Evolutionary conservation across 2,888 invertebrate genomes (phyloP).

Genomic region (Tetragonisca angustula): DNA sequence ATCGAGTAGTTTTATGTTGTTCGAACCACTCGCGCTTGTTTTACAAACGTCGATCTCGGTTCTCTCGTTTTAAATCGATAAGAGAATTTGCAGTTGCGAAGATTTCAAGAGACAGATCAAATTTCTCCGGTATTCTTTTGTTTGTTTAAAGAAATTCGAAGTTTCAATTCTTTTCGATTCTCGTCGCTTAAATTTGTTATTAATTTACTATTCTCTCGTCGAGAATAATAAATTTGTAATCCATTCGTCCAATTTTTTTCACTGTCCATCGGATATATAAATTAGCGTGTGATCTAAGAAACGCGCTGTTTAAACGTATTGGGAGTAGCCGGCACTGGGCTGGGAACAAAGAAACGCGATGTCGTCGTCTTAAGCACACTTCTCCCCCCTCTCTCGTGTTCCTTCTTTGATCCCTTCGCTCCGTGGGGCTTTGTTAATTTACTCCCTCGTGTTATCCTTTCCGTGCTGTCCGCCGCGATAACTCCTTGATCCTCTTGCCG

Average conservation of each 20-base stretch:
- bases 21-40: neutral
- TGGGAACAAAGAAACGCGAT: neutral
- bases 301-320: neutral
- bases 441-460: slow-evolving; percentile 41
- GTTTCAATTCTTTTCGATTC: too few species aligned
- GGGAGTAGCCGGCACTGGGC: neutral
- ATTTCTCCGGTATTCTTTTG: too few species aligned
- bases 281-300: neutral
- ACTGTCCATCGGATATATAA: neutral
- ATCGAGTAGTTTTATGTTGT: neutral
- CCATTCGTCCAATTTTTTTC: too few species aligned
- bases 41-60: neutral
- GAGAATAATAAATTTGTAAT: too few species aligned
- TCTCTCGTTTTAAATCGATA: too few species aligned
- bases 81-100: too few species aligned
- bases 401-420: slow-evolving; percentile 31
- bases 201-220: too few species aligned
- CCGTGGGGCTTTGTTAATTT: slow-evolving; percentile 37
- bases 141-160: too few species aligned
- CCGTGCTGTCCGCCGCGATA: slow-evolving; percentile 35
- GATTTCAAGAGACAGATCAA: too few species aligned
- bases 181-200: too few species aligned
- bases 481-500: slow-evolving; percentile 53
- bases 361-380: slow-evolving; percentile 4
- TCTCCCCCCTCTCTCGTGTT: neutral